phyloP scores from a whole-genome alignment of 2,797 vertebrate genomes.

The Ceryle rudis region DNA sequence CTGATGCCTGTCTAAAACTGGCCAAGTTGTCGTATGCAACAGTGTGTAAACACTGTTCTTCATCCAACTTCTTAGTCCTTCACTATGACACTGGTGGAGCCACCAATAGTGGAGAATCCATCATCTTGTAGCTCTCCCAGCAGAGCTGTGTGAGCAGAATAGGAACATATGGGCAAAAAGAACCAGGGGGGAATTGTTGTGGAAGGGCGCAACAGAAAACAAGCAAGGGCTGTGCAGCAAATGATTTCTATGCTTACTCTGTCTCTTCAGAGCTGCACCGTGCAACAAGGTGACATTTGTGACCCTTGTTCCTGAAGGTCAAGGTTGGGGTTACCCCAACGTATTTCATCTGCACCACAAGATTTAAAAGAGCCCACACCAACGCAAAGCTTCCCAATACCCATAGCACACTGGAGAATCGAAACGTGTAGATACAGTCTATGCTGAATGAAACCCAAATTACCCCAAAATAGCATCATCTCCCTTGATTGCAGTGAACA shows the following conservation, averaged over 20 bases:
- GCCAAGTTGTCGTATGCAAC: neutral
- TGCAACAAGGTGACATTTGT: accelerated
- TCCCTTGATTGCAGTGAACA: neutral
- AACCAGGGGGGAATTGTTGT: neutral
- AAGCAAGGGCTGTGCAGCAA: neutral
- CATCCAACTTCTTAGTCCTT: neutral
- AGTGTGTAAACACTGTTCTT: neutral
- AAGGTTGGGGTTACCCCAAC: neutral
- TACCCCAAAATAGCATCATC: neutral
- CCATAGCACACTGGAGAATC: accelerated
- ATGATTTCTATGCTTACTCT: neutral
- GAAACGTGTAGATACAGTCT: neutral
- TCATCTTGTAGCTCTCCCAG: neutral
- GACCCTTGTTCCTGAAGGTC: neutral
- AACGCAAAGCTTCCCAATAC: neutral
- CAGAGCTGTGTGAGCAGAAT: neutral
- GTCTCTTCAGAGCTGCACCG: neutral
- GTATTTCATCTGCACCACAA: neutral
- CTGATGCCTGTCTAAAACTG: neutral
- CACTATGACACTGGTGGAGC: neutral
- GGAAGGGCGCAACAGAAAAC: neutral
- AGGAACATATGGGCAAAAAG: neutral
- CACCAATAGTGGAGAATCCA: neutral
- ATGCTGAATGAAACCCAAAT: neutral
- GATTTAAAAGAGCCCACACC: neutral